These are phyloP conservation scores for Zaprionus bogoriensis DNA, from an alignment of 2,888 invertebrate species.

Conservation along the genomic window DNA sequence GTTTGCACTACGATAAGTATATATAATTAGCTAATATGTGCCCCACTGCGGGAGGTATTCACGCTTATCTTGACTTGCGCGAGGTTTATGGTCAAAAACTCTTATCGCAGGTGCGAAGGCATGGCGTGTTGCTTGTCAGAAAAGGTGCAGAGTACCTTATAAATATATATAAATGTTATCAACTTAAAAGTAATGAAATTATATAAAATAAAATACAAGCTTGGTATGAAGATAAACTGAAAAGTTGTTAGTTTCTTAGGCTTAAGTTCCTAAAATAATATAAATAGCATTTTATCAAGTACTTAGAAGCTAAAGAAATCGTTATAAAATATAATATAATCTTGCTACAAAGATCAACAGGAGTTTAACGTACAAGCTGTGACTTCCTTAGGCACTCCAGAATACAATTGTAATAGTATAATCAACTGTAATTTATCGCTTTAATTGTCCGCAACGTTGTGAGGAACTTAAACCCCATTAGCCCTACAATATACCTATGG, in stretches of 20 bases:
- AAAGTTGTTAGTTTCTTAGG: too few relatives aligned
- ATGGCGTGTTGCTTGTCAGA: not conserved
- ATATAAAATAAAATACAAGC: too few relatives aligned
- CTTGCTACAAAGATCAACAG: not conserved
- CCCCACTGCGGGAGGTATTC: not conserved
- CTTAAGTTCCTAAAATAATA: too few relatives aligned
- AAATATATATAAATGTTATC: not conserved
- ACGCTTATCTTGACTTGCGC: not conserved
- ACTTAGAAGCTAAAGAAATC: too few relatives aligned
- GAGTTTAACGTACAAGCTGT: too few relatives aligned
- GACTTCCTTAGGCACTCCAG: not conserved
- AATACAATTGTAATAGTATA: not conserved
- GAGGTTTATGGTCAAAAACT: not conserved
- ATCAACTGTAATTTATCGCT: slow-evolving; percentile 10
- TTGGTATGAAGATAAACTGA: too few relatives aligned
- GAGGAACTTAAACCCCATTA: slow-evolving; percentile 11
- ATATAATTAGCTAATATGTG: slow-evolving; percentile 12
- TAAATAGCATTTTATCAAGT: too few relatives aligned
- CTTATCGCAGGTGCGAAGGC: not conserved
- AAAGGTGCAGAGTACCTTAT: too few relatives aligned
- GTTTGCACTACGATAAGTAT: slow-evolving; percentile 24
- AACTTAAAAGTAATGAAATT: too few relatives aligned
- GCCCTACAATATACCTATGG: not conserved
- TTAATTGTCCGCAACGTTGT: slow-evolving; percentile 7
- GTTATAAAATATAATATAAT: too few relatives aligned